These are phyloP conservation scores for Gastracanthus pulcherrimus DNA, from an alignment of 2,888 invertebrate species.

Conservation along the genomic window DNA sequence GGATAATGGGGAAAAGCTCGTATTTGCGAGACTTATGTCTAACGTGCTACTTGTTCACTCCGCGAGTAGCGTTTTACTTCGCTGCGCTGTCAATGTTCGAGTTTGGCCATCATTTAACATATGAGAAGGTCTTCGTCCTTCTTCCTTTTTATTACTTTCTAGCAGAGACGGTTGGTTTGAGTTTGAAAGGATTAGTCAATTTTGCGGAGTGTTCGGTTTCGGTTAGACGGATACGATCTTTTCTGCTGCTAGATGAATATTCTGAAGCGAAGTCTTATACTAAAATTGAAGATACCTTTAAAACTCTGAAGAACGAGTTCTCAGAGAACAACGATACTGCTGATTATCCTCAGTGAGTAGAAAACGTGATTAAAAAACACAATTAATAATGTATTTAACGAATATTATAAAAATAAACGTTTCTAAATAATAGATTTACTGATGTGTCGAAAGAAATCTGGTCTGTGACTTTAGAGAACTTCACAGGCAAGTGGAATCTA, in stretches of 20 bases:
- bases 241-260: conserved; percentile 76
- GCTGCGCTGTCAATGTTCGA: conserved; percentile 86
- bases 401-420: too few relatives aligned
- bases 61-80: conserved; percentile 87
- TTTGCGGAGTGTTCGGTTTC: conserved; percentile 80
- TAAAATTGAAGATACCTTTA: background rate
- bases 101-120: conserved; percentile 83
- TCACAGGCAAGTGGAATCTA: conserved; percentile 78
- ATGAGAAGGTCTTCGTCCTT: conserved; percentile 83
- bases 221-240: conserved; percentile 75
- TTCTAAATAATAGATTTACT: too few relatives aligned
- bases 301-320: background rate
- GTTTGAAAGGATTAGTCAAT: conserved; percentile 80
- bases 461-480: conserved; percentile 66
- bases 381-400: too few relatives aligned
- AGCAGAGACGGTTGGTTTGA: conserved; percentile 80
- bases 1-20: conserved; percentile 81
- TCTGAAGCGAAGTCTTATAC: conserved; percentile 70
- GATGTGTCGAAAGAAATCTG: background rate
- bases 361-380: background rate
- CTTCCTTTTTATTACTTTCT: conserved; percentile 80
- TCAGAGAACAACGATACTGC: background rate
- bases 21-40: conserved; percentile 84
- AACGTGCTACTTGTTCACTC: conserved; percentile 89
- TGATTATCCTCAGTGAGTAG: background rate